A percentile compares a stretch with the other conserved stretches of the same genome.
Evolutionary conservation across 2,797 vertebrate genomes (phyloP).

Genomic region (Scyliorhinus canicula): DNA sequence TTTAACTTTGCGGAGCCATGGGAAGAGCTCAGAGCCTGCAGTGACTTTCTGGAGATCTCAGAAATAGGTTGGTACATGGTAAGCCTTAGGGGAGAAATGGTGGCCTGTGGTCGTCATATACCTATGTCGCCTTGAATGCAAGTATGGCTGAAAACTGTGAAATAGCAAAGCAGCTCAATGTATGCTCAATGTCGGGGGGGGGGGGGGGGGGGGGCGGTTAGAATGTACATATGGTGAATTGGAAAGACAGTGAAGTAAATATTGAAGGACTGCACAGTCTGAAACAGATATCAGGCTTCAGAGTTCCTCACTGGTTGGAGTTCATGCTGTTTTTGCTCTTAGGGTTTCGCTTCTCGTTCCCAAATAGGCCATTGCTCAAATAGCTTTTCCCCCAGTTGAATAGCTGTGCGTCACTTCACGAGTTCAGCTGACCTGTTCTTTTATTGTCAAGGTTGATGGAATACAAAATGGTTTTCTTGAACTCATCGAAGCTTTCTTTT

Average conservation of each 20-base stretch:
- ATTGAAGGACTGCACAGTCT: neutral
- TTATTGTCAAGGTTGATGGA: neutral
- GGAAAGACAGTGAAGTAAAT: neutral
- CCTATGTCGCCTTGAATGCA: neutral
- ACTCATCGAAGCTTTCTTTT: neutral
- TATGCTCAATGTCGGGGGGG: too few species aligned
- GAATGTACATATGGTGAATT: too few species aligned
- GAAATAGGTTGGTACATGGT: neutral
- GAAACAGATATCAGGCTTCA: neutral
- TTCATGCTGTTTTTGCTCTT: neutral
- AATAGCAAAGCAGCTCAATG: neutral
- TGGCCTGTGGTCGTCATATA: neutral
- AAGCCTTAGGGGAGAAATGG: neutral
- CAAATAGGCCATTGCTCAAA: neutral
- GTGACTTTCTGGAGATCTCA: too few species aligned
- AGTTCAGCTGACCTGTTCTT: neutral
- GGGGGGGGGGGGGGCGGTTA: too few species aligned
- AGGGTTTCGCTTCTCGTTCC: neutral
- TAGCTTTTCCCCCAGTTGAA: neutral
- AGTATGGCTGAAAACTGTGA: neutral
- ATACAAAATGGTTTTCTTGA: neutral
- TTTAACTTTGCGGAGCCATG: neutral
- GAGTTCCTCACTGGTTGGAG: neutral
- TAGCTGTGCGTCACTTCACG: neutral
- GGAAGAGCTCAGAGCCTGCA: neutral